Evolutionary conservation across 1,140 invertebrate genomes (phyloP).

Genomic region (Euwallacea fornicatus): DNA sequence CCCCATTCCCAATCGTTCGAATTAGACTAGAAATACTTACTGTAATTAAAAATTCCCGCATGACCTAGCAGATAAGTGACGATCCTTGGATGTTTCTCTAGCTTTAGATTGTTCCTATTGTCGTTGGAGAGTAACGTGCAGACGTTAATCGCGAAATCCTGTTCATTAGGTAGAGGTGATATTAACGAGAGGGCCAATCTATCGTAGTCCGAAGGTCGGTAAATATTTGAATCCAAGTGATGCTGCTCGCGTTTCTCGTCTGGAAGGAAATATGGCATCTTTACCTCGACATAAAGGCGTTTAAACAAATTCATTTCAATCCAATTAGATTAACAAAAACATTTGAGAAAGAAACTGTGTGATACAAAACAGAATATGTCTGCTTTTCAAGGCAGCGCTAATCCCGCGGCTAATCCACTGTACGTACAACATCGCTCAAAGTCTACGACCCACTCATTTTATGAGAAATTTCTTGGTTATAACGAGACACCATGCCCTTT

Average conservation of each 20-base stretch:
- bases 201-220: conserved; percentile 81
- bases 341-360: too few relatives aligned
- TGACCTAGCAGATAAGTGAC: conserved; percentile 89
- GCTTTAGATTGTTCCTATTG: conserved; percentile 81
- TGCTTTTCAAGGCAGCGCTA: background rate
- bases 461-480: too few relatives aligned
- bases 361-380: too few relatives aligned
- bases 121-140: conserved; percentile 94
- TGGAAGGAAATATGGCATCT: conserved; percentile 16
- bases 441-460: too few relatives aligned
- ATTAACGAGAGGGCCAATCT: conserved; percentile 86
- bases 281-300: too few relatives aligned
- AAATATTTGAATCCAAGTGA: conserved; percentile 71
- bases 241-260: conserved; percentile 56
- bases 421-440: too few relatives aligned
- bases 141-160: conserved; percentile 97
- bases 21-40: conserved; percentile 59
- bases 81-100: conserved; percentile 81
- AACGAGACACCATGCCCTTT: too few relatives aligned
- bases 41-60: conserved; percentile 87
- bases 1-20: background rate
- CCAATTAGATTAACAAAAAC: too few relatives aligned
- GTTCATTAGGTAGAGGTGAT: conserved; percentile 96
- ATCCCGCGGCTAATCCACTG: too few relatives aligned
- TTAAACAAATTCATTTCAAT: too few relatives aligned